Conservation (phyloP, 2,797 vertebrate genomes). For the Pangasius larnaudii region DNA sequence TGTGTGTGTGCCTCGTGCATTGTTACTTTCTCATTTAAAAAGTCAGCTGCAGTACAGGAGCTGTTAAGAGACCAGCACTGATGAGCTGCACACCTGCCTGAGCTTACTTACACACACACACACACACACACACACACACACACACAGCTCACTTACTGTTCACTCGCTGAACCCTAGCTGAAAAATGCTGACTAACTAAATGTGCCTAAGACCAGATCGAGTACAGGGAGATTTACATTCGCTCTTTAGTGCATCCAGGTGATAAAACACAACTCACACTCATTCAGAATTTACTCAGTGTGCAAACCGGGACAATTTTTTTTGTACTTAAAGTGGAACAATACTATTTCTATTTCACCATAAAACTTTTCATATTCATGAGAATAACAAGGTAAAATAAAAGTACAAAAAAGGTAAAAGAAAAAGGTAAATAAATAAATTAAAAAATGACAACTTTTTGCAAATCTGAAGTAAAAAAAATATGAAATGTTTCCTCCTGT, state of each 20-base stretch:
- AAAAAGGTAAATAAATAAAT: no score
- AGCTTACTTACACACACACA: not conserved
- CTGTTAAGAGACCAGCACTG: not conserved
- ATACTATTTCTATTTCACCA: not conserved
- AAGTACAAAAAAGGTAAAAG: not conserved
- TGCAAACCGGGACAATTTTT: not conserved
- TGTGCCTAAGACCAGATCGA: slow-evolving; percentile 21
- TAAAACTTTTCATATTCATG: not conserved
- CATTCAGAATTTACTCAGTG: slow-evolving; percentile 27
- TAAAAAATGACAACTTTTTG: not conserved
- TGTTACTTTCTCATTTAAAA: slow-evolving; percentile 17
- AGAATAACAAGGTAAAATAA: not conserved
- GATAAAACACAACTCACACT: slow-evolving; percentile 45
- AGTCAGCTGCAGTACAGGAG: not conserved
- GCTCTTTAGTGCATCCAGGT: slow-evolving; percentile 19
- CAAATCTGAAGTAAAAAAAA: slow-evolving; percentile 5
- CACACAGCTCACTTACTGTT: slow-evolving; percentile 25
- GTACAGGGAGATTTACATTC: slow-evolving; percentile 28
- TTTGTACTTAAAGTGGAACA: not conserved
- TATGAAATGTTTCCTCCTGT: not conserved
- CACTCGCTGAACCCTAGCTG: slow-evolving; percentile 32
- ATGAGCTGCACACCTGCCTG: slow-evolving; percentile 11
- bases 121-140: slow-evolving; percentile 3
- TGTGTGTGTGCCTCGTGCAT: not conserved
- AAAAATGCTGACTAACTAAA: slow-evolving; percentile 40